These are phyloP conservation scores for Tetragnatha montana DNA, from an alignment of 2,888 invertebrate species.

Conservation along the genomic window DNA sequence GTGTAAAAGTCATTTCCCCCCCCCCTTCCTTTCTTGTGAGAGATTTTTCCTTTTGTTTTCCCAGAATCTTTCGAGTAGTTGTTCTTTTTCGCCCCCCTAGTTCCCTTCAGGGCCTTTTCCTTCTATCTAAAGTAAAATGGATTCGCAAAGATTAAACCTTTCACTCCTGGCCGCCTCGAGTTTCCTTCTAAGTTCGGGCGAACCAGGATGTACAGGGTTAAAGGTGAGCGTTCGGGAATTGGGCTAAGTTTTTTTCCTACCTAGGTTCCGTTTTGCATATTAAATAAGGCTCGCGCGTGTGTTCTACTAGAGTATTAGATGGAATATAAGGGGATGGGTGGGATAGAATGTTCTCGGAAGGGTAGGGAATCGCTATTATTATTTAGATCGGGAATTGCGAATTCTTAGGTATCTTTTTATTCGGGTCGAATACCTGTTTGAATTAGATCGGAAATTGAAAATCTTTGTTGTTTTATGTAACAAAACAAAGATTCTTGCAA, in stretches of 20 bases:
- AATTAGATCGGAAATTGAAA: background rate
- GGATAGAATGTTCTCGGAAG: background rate
- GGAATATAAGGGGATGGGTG: too few species aligned
- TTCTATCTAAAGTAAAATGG: constrained; percentile 35
- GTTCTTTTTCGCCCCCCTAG: background rate
- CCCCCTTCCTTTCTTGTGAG: background rate
- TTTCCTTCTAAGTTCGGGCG: too few species aligned
- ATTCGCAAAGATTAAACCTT: constrained; percentile 6
- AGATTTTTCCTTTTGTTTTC: background rate
- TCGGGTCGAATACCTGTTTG: background rate
- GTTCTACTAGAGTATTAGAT: too few species aligned
- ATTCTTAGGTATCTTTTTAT: background rate
- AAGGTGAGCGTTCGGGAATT: constrained; percentile 1
- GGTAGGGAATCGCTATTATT: background rate
- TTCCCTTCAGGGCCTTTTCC: background rate
- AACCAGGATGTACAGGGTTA: too few species aligned
- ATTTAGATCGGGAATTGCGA: background rate
- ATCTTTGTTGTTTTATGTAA: too few species aligned
- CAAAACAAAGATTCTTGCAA: too few species aligned
- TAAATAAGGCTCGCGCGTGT: constrained; percentile 19
- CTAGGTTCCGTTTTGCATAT: constrained; percentile 15
- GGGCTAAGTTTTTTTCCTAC: background rate
- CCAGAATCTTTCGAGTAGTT: background rate
- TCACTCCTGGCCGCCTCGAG: too few species aligned
- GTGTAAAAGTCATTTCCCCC: constrained; percentile 45